phyloP scores from a whole-genome alignment of 2,888 invertebrate genomes.

The Tanytarsus gracilentus region DNA sequence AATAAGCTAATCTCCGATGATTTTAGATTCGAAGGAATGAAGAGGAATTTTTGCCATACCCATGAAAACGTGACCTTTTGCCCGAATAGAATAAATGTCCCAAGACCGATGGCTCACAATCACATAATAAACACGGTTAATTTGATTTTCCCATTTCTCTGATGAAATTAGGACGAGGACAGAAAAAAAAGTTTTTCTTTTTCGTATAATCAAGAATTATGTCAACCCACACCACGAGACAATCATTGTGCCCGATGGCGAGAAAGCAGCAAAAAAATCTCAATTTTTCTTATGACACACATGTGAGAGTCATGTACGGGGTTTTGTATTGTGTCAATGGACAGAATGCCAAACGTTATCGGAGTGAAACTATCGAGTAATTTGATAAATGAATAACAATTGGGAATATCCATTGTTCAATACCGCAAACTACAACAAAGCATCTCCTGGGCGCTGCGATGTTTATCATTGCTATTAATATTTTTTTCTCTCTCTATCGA shows the following conservation, averaged over 20 bases:
- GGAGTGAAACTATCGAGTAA: slow-evolving; percentile 24
- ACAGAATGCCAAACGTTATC: slow-evolving; percentile 14
- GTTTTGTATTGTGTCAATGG: background rate
- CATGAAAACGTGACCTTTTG: slow-evolving; percentile 27
- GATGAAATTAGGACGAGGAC: background rate
- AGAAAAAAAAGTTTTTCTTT: slow-evolving; percentile 8
- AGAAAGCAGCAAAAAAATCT: background rate
- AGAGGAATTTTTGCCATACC: background rate
- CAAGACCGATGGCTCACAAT: slow-evolving; percentile 25
- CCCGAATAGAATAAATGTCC: slow-evolving; percentile 20
- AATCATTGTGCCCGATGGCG: background rate
- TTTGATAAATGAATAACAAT: slow-evolving; percentile 29
- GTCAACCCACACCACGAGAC: slow-evolving; percentile 18
- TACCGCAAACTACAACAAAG: slow-evolving; percentile 11
- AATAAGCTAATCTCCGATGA: slow-evolving; percentile 25
- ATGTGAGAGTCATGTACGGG: background rate
- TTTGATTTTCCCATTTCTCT: slow-evolving; percentile 20
- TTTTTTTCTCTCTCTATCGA: background rate
- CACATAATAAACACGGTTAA: slow-evolving; percentile 29
- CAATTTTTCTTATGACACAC: background rate
- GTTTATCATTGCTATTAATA: slow-evolving; percentile 27
- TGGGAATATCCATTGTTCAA: slow-evolving; percentile 27
- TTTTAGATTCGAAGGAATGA: background rate
- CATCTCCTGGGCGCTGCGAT: slow-evolving; percentile 23
- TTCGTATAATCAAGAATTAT: slow-evolving; percentile 29